phyloP scores from a whole-genome alignment of 2,888 invertebrate genomes.

The Trisateles emortualis region DNA sequence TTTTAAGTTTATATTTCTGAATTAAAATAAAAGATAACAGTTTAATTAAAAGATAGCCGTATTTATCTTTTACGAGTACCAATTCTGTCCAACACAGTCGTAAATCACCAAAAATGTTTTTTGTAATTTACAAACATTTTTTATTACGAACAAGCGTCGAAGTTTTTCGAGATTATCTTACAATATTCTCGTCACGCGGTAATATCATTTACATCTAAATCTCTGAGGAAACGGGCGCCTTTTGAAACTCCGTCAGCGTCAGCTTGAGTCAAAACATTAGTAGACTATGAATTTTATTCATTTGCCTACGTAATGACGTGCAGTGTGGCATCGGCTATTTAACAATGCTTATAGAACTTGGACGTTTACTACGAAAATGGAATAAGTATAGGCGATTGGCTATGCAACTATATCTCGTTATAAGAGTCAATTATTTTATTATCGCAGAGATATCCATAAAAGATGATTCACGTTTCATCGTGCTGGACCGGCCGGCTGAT shows the following conservation, averaged over 20 bases:
- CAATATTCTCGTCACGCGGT: conserved; percentile 40
- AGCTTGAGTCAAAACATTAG: conserved; percentile 25
- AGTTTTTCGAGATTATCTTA: conserved; percentile 23
- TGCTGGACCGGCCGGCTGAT: too few species aligned
- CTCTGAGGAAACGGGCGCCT: conserved; percentile 31
- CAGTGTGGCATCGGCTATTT: too few species aligned
- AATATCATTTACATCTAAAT: conserved; percentile 48
- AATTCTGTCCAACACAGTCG: conserved; percentile 1
- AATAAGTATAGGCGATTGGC: too few species aligned
- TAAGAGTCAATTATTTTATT: too few species aligned
- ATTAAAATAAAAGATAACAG: neutral
- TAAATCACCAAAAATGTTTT: conserved; percentile 7
- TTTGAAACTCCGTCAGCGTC: conserved; percentile 20
- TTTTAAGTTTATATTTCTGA: conserved; percentile 1
- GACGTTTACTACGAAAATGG: too few species aligned
- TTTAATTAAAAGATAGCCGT: neutral
- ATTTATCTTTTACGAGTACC: neutral
- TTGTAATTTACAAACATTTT: conserved; percentile 14
- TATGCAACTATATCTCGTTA: too few species aligned
- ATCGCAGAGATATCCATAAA: too few species aligned
- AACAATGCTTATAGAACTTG: too few species aligned
- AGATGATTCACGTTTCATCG: too few species aligned
- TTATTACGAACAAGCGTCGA: conserved; percentile 29
- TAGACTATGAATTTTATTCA: conserved; percentile 15
- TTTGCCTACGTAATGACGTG: conserved; percentile 9